These are phyloP conservation scores for Caretta caretta DNA, from an alignment of 2,113 vertebrate species.

Conservation along the genomic window DNA sequence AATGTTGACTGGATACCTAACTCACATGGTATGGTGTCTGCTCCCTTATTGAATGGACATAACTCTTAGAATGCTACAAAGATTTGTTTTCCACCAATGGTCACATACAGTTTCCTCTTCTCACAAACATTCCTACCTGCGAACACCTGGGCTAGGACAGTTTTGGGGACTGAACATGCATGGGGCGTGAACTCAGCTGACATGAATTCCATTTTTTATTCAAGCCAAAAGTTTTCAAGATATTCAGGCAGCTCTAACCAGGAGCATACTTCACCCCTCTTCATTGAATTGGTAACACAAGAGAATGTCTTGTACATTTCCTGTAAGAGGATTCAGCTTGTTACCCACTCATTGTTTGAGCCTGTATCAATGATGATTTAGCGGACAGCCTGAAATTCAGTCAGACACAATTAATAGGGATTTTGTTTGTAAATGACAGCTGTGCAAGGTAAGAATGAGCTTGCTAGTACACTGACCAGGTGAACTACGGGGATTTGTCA, in stretches of 20 bases:
- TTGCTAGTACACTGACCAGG: slow-evolving; percentile 59
- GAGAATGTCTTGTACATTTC: slow-evolving; percentile 40
- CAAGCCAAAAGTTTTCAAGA: slow-evolving; percentile 49
- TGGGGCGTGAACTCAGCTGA: background rate
- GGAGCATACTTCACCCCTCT: slow-evolving; percentile 18
- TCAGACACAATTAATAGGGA: slow-evolving; percentile 67
- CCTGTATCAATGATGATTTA: slow-evolving; percentile 26
- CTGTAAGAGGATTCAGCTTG: background rate
- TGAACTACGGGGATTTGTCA: slow-evolving; percentile 38
- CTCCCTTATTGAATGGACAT: background rate
- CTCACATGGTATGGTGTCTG: background rate
- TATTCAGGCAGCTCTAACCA: slow-evolving; percentile 47
- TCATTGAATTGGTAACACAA: slow-evolving; percentile 42
- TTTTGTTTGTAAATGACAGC: slow-evolving; percentile 66
- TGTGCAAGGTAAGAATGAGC: slow-evolving; percentile 70
- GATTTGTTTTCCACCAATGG: slow-evolving; percentile 2
- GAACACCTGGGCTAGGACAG: background rate
- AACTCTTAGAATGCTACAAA: slow-evolving; percentile 24
- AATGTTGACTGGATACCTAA: background rate
- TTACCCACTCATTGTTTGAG: slow-evolving; percentile 39
- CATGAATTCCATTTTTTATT: slow-evolving; percentile 55
- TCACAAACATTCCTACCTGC: background rate
- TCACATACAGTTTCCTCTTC: background rate
- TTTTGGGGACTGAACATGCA: background rate
- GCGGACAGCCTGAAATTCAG: slow-evolving; percentile 56